Conservation (phyloP, 2,113 vertebrate species). For the Microtus ochrogaster region DNA sequence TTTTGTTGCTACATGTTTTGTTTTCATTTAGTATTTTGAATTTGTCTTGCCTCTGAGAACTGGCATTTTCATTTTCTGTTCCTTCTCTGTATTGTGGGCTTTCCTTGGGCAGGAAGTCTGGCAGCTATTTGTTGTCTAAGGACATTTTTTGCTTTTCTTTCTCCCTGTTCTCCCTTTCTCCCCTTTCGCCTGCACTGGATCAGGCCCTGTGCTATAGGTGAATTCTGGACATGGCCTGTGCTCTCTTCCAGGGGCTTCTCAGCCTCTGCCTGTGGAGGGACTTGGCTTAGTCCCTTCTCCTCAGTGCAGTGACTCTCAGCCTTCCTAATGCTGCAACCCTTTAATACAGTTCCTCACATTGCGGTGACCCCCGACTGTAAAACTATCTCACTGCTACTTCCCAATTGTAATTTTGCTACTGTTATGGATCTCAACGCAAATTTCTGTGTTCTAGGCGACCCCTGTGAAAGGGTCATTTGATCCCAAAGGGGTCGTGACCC, state of each 20-base stretch:
- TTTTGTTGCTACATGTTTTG: neutral
- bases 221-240: neutral
- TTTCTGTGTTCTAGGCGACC: neutral
- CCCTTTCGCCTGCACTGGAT: neutral
- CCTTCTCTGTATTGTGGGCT: neutral
- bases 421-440: neutral
- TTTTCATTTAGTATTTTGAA: neutral
- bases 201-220: neutral
- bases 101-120: neutral
- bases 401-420: no score
- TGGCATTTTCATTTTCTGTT: neutral
- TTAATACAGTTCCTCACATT: neutral
- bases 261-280: no score
- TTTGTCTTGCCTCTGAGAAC: neutral
- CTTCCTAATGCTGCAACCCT: neutral
- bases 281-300: neutral
- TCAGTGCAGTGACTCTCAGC: neutral
- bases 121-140: neutral
- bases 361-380: neutral
- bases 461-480: neutral
- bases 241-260: neutral
- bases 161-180: accelerated
- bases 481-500: neutral
- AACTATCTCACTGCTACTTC: neutral
- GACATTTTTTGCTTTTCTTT: neutral